A percentile compares a stretch with the other conserved stretches of the same genome.
Conservation (phyloP, 2,888 invertebrate species). For the Zaprionus obscuricornis region DNA sequence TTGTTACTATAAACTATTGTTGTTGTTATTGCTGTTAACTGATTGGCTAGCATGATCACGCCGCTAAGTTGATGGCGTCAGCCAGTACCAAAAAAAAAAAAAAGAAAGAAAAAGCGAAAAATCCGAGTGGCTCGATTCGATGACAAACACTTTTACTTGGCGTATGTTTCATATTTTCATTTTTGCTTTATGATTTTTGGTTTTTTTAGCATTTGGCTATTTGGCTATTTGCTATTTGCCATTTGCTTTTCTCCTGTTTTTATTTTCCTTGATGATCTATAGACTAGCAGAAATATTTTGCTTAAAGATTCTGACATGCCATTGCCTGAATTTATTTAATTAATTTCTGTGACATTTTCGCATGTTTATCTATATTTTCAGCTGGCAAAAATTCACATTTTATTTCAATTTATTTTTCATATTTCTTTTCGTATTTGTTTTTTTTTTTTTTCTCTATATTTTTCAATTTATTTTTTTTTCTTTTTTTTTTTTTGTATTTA, state of each 20-base stretch:
- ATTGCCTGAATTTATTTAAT: slow-evolving; percentile 59
- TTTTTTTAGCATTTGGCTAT: slow-evolving; percentile 24
- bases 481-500: slow-evolving; percentile 9
- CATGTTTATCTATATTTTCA: slow-evolving; percentile 23
- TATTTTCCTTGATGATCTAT: slow-evolving; percentile 54
- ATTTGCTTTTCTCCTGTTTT: slow-evolving; percentile 10
- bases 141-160: slow-evolving; percentile 64
- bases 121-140: slow-evolving; percentile 16
- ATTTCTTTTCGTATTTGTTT: slow-evolving; percentile 7
- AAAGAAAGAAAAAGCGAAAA: background rate
- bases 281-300: slow-evolving; percentile 49
- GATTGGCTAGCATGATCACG: slow-evolving; percentile 33
- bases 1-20: slow-evolving; percentile 21
- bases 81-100: slow-evolving; percentile 9
- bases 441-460: background rate
- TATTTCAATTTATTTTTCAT: background rate
- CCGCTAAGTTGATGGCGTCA: slow-evolving; percentile 58
- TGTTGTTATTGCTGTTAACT: slow-evolving; percentile 17
- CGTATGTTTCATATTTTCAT: slow-evolving; percentile 13
- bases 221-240: slow-evolving; percentile 8
- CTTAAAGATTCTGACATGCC: slow-evolving; percentile 44
- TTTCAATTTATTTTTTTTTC: slow-evolving; percentile 7
- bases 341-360: slow-evolving; percentile 37
- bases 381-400: slow-evolving; percentile 40
- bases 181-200: slow-evolving; percentile 13